Evolutionary conservation across 2,888 invertebrate genomes (phyloP), one percentile per base, ranked within the genome.

Genomic region (Nemotelus pantherinus): DNA sequence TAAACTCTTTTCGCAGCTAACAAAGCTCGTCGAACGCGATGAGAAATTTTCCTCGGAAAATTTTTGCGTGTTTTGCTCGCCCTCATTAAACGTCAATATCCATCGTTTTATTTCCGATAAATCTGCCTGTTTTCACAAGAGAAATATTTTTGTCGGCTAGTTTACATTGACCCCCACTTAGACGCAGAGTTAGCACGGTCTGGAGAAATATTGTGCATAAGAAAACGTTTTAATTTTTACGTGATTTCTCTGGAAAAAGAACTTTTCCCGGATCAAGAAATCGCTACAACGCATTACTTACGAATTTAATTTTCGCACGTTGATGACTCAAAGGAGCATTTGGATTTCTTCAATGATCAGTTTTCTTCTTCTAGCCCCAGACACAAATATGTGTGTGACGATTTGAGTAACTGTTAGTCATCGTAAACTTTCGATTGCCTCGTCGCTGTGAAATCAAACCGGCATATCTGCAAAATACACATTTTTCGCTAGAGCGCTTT

Each of bases 241-340:
- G 25, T 25, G 25, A 25, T 25, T 25, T 25, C 25, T 25, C 25
- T 25, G 25, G 25, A 25, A 25, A 25, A 25, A 47, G 44, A 9
- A 72, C 57, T 58, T 71, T 58, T 60, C 48, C 74, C 70, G 70
- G 2, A 53, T 55, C 10, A 43, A 53, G 47, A 55, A 63, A 7
- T 45, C 47, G n/a, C 53, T 48, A 7, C 53, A 45, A 63, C 74
- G 41, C 50, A 48, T 41, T 63, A n/a, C 50, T 74, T 70, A 53
- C 48, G 9, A 39, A 72, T 74, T 48, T 55, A 6, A 41, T 70
- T 70, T 70, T 71, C 55, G 43, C 55, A 57, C 9, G 2, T 7
- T 6, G 55, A 60, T 74, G 74, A 74, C 60, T 74, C 74, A 74
- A 60, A 50, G 57, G 48, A 47, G 58, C 44, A 47, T 50, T 63